Base-by-base conservation (phyloP, 1,140 invertebrate species). In the Papilio machaon region DNA sequence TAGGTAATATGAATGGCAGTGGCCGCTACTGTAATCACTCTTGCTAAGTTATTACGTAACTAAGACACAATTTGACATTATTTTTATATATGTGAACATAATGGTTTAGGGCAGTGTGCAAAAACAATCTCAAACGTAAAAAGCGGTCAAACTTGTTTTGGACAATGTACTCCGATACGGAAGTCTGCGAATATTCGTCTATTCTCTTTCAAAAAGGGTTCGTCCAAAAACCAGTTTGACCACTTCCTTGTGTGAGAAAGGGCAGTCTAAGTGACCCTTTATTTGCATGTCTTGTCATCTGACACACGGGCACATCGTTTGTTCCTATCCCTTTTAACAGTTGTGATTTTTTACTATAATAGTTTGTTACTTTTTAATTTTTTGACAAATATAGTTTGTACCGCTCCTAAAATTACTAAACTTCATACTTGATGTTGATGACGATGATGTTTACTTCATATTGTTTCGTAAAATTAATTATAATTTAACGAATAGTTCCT, bases 81-180 rank as follows among this genome's bases (percentile, higher is more conserved):
- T 15, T 38, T 67, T 70, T 35, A 13, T 70, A 38, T 70, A 35
- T 70, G 13, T 35, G 23, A 70, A 17, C 13, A 4, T 35, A 70
- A 70, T 30, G 64, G 64, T 70, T 15, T 17, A 35, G 2, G 64
- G 11, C 30, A 70, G 0, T 13, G 64, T 15, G 3, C 30, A 70
- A 70, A 35, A 70, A 38, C 10, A 11, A 92, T 94, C 91, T 86
- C 91, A 93, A 87, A 79, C 86, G 76, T 82, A 77, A 82, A 85
- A 91, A 90, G 87, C 82, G 89, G 89, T 91, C 89, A 90, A 84
- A 93, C 93, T 52, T 87, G 88, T 94, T 93, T 90, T 91, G 94
- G 94, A 94, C 92, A 94, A 92, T 91, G 85, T 87, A 81, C 85
- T 38, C 82, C 81, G 82, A 89, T 88, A 73, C 87, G 83, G 84